Evolutionary conservation across 1,140 invertebrate genomes (phyloP).

Genomic region (Diplogasteroides magnus): DNA sequence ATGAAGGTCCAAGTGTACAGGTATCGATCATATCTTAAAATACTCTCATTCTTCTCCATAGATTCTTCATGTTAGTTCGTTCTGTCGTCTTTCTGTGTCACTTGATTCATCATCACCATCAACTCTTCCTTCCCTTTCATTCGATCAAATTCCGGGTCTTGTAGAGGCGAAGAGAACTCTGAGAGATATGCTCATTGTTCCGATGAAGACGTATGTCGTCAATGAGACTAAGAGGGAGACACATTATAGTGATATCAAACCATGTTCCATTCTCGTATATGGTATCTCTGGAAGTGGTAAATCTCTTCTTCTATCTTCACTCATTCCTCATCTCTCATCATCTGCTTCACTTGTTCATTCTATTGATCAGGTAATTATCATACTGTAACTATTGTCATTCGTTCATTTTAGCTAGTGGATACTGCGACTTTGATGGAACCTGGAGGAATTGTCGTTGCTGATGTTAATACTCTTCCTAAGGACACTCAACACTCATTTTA

Average conservation of each 20-base stretch:
- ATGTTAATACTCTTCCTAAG: not conserved
- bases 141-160: not conserved
- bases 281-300: conserved; percentile 41
- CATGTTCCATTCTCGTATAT: conserved; percentile 35
- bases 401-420: not conserved
- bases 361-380: too few relatives aligned
- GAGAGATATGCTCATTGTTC: not conserved
- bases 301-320: conserved; percentile 25
- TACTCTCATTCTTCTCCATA: not conserved
- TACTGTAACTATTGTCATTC: too few relatives aligned
- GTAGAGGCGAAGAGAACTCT: not conserved
- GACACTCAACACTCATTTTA: not conserved
- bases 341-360: not conserved
- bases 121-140: not conserved
- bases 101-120: not conserved
- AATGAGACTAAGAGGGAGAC: not conserved
- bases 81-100: not conserved
- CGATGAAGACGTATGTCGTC: not conserved
- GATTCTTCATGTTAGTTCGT: not conserved
- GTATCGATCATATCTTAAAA: not conserved
- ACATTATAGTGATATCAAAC: conserved; percentile 2
- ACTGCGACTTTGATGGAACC: not conserved
- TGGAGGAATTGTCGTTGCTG: not conserved
- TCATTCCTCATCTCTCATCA: not conserved
- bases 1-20: not conserved